phyloP scores from a whole-genome alignment of 2,113 vertebrate species.

The Larimichthys crocea region DNA sequence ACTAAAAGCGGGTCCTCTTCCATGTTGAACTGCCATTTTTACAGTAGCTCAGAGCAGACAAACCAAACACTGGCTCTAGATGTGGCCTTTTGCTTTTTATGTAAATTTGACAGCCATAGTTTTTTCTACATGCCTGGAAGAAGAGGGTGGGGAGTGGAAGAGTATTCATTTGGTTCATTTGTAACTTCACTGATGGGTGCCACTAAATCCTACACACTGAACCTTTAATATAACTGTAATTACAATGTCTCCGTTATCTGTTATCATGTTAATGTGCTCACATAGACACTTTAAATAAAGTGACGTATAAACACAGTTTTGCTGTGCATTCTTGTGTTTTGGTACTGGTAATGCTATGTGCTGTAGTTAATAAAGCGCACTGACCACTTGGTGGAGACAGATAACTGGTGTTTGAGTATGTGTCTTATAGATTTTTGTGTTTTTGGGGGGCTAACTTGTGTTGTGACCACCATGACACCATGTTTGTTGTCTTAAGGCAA shows the following conservation, averaged over 20 bases:
- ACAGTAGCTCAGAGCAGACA: no score
- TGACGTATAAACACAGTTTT: background rate
- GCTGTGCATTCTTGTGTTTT: background rate
- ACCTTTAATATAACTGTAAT: background rate
- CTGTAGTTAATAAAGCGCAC: background rate
- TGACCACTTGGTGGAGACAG: conserved; percentile 30
- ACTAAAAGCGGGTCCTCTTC: no score
- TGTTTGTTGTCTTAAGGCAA: background rate
- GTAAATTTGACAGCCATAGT: no score
- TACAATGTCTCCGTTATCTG: background rate
- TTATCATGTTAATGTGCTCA: conserved; percentile 33
- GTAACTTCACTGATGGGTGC: no score
- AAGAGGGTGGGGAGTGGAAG: no score
- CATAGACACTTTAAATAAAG: conserved; percentile 55
- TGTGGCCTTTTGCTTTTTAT: no score
- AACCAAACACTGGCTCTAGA: no score
- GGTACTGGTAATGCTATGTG: background rate
- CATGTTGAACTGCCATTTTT: no score
- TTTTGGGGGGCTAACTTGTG: background rate
- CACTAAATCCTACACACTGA: no score
- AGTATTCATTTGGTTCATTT: no score
- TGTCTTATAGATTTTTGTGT: background rate
- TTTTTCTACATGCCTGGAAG: no score
- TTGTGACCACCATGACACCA: background rate
- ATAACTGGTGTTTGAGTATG: background rate